Percentiles rank a stretch among this genome's conserved stretches.
phyloP scores from a whole-genome alignment of 2,888 invertebrate genomes.

The Ferrisia virgata region DNA sequence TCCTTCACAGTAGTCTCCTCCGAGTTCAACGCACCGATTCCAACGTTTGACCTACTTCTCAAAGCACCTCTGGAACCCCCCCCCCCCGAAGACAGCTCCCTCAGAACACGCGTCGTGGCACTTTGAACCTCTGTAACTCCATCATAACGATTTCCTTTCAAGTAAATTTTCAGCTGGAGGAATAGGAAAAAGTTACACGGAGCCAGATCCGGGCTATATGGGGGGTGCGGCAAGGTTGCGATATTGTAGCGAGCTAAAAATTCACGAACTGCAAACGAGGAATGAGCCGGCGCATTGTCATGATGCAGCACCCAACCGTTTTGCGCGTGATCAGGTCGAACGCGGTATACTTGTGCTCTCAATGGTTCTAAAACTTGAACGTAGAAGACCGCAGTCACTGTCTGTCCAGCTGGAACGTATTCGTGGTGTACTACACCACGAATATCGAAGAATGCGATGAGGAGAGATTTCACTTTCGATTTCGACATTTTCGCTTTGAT shows the following conservation, averaged over 20 bases:
- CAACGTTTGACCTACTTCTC: neutral
- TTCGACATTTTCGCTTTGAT: neutral
- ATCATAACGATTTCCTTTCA: constrained; percentile 18
- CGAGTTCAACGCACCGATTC: neutral
- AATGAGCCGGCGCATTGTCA: constrained; percentile 49
- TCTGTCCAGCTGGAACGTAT: constrained; percentile 28
- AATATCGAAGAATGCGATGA: neutral
- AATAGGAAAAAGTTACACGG: constrained; percentile 44
- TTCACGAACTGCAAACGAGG: constrained; percentile 34
- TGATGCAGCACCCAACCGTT: constrained; percentile 50
- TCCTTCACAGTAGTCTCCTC: constrained; percentile 24
- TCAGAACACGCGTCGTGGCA: neutral
- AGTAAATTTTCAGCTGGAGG: constrained; percentile 36
- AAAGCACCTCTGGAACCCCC: neutral
- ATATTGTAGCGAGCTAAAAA: constrained; percentile 49
- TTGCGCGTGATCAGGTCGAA: constrained; percentile 48
- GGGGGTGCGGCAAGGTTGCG: constrained; percentile 49
- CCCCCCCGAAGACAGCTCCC: neutral
- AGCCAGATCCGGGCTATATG: constrained; percentile 49
- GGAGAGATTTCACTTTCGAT: constrained; percentile 18
- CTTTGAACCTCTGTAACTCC: neutral
- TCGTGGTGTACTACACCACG: constrained; percentile 29
- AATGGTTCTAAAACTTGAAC: constrained; percentile 30
- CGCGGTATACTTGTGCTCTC: neutral
- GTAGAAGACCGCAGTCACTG: constrained; percentile 42